Evolutionary conservation across 2,888 invertebrate species (phyloP).

Genomic region (Thymelicus lineola): DNA sequence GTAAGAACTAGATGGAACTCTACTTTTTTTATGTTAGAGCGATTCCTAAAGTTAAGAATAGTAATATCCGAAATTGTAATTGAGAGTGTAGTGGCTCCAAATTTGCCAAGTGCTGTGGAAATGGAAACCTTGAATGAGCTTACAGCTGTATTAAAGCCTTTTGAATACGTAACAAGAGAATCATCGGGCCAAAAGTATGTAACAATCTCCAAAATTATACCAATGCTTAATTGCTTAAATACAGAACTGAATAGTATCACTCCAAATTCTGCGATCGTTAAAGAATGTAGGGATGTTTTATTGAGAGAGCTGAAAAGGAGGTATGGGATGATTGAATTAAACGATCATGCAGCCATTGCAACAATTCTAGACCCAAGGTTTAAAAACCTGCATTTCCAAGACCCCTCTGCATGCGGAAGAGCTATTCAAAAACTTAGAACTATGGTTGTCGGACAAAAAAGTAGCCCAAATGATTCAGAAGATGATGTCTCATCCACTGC

Average conservation of each 20-base stretch:
- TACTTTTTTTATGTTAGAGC: too few species aligned
- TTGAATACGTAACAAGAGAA: slow-evolving; percentile 47
- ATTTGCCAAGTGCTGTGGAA: slow-evolving; percentile 45
- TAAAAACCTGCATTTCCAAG: slow-evolving; percentile 51
- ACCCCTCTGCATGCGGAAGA: slow-evolving; percentile 48
- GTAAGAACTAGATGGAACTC: too few species aligned
- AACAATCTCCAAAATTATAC: slow-evolving; percentile 51
- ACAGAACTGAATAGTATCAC: slow-evolving; percentile 49
- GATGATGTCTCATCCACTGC: slow-evolving; percentile 48
- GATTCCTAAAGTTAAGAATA: background rate
- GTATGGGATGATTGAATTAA: slow-evolving; percentile 49
- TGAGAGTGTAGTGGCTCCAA: slow-evolving; percentile 45
- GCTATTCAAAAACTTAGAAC: slow-evolving; percentile 44
- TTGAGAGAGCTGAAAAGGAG: slow-evolving; percentile 48
- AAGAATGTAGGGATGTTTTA: slow-evolving; percentile 47
- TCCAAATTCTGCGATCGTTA: slow-evolving; percentile 36
- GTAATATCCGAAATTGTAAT: slow-evolving; percentile 48
- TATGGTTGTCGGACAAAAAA: slow-evolving; percentile 42
- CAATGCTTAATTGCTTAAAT: slow-evolving; percentile 50
- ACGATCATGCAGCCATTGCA: slow-evolving; percentile 44
- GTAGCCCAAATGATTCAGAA: slow-evolving; percentile 46
- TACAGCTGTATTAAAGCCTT: slow-evolving; percentile 37
- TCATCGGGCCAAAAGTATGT: slow-evolving; percentile 49
- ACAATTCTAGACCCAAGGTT: slow-evolving; percentile 48
- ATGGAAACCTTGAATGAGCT: slow-evolving; percentile 39